Base-by-base conservation (phyloP, 2,113 vertebrate genomes). In the Pycnonotus jocosus region DNA sequence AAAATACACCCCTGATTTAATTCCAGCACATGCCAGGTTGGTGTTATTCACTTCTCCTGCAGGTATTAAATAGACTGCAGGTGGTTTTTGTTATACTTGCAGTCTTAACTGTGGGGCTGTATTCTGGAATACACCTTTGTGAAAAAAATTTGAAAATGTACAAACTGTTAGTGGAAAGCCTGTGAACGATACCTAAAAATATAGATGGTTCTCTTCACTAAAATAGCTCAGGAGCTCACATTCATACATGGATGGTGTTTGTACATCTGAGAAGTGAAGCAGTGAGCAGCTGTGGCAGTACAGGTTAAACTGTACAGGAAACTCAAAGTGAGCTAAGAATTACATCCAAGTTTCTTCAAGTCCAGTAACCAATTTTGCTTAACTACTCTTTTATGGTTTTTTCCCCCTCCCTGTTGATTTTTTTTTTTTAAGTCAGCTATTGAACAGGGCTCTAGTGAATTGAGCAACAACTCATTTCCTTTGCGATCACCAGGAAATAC, bases 391-490 rank as follows among this genome's bases (percentile, higher is more conserved):
- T 76, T 44, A 66, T 77, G 71, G 24, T 27, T 64, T 74, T 72
- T 48, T 10, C 24, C 30, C 30, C 19, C 23, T 33, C 61, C 79
- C 50, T 62, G 22, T 20, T 84, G 48, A 70, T n/a, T 85, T 70
- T 73, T 45, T 60, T 74, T 69, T 60, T 17, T 22, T 3, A 66
- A 89, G 68, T 90, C 50, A 58, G 42, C 79, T 94, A 21, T 30
- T 83, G 71, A 94, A 62, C 45, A 74, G 69, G 81, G 23, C 86
- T 93, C 74, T 90, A 48, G 93, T 91, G 96, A 84, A 93, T 82
- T 94, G 82, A 90, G 80, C 88, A 90, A 81, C 87, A 88, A n/a
- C 88, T 96, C 92, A 86, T 94, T 95, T 95, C 94, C 92, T 96
- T 44, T 93, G 87, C 60, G 0, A 95, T 95, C 5, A 13, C 81